Base-by-base conservation (phyloP, 2,113 vertebrate species). In the Gavialis gangeticus region DNA sequence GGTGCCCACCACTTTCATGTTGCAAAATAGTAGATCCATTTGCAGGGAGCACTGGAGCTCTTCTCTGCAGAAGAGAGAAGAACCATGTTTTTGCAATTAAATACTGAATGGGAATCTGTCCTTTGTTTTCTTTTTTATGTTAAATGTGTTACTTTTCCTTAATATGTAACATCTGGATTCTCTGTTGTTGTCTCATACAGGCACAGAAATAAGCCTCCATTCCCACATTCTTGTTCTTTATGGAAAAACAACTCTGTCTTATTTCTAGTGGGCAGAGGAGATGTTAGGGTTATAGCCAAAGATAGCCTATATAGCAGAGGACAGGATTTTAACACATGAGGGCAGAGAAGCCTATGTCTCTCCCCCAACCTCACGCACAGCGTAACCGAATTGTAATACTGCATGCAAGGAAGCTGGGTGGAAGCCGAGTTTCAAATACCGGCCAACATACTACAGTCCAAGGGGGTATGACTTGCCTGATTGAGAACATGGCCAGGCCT, bases 51-150 rank as follows among this genome's bases (percentile, higher is more conserved):
- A 76, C 67, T 91, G 82, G 64, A 79, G 69, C 71, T 96, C 91
- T 94, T 87, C 92, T 75, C 55, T 94, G 76, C 46, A 46, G 46
- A 46, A 46, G 46, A 46, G 46, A 46, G 46, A 46, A 46, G 46
- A 69, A 76, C 84, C 95, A 95, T 66, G 12, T 87, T 95, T 97
- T 96, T 94, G 77, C 82, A 95, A 96, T 96, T 96, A 96, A 96
- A 92, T 64, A 79, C 60, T 96, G 88, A 86, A 90, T 85, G 56
- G 87, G 93, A 82, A 85, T 87, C 88, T 94, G 93, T 84, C 22
- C 87, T 93, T 90, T 89, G 30, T 27, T 69, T 84, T 60, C 24
- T 66, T 80, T 81, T 93, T 94, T 82, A 25, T 80, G 92, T 93
- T 91, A 79, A 87, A 89, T 94, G 75, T 77, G 75, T 93, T 96